Evolutionary conservation across 2,113 vertebrate genomes (phyloP).

Genomic region (Sylvia atricapilla): DNA sequence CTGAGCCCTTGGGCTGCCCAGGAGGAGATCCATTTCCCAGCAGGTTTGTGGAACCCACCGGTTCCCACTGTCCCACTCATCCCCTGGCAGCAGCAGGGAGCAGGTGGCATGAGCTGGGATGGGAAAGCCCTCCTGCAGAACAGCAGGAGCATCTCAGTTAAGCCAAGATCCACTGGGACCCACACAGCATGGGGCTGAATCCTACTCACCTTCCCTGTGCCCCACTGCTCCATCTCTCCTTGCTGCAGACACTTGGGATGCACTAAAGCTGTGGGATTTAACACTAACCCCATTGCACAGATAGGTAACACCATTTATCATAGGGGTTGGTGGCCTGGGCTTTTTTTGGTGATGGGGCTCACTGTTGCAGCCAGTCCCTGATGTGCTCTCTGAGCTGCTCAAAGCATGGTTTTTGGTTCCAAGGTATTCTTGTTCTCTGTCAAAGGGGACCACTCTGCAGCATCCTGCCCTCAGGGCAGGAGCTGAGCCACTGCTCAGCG

Average conservation of each 20-base stretch:
- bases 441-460: not conserved
- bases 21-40: not conserved
- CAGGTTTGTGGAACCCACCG: not conserved
- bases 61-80: accelerated
- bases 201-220: accelerated
- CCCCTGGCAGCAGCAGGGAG: not conserved
- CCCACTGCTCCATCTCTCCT: accelerated
- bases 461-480: not conserved
- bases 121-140: not conserved
- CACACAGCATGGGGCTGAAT: accelerated
- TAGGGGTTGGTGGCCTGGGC: not conserved
- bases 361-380: not conserved
- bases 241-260: not conserved
- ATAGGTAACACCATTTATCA: not conserved
- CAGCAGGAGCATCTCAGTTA: not conserved
- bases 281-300: not conserved
- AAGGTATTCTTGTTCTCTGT: not conserved
- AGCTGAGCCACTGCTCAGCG: not conserved
- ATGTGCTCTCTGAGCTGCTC: not conserved
- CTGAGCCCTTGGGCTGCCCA: not conserved
- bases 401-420: not conserved
- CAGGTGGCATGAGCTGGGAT: not conserved
- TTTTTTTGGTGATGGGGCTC: not conserved
- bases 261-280: not conserved
- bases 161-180: not conserved